Conservation (phyloP, 2,113 vertebrate genomes). For the Phodopus roborovskii region DNA sequence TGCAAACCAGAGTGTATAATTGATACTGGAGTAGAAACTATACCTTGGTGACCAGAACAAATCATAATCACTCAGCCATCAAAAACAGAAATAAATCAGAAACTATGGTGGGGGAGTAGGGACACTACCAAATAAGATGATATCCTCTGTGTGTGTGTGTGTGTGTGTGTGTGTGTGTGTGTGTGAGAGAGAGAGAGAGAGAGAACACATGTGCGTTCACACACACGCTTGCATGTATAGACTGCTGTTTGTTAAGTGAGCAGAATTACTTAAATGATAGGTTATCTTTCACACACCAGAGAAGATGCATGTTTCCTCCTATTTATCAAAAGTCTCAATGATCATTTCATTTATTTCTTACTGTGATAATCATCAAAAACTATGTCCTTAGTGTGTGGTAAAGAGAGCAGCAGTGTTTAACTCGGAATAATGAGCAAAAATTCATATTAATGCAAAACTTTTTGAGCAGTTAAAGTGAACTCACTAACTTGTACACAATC, state of each 20-base stretch:
- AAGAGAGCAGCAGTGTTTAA: slow-evolving; percentile 48
- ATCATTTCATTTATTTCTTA: not conserved
- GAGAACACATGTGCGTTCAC: too few relatives aligned
- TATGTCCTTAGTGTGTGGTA: not conserved
- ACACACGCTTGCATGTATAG: not conserved
- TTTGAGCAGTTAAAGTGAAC: not conserved
- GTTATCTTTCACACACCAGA: slow-evolving; percentile 13
- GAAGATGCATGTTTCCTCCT: not conserved
- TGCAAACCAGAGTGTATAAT: not conserved
- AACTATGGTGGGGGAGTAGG: not conserved
- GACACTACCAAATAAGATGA: not conserved
- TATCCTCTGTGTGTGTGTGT: not conserved
- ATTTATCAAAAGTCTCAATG: not conserved
- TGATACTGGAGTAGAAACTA: not conserved
- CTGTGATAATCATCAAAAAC: not conserved
- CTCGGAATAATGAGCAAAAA: not conserved
- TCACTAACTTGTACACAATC: not conserved
- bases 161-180: too few relatives aligned
- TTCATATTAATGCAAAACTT: not conserved
- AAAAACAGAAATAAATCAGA: not conserved
- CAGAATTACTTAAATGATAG: slow-evolving; percentile 8
- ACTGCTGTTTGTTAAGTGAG: not conserved
- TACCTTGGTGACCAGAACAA: not conserved
- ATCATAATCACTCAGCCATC: not conserved
- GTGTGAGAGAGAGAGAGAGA: too few relatives aligned